phyloP scores from a whole-genome alignment of 2,113 vertebrate genomes.

The Pelvicachromis taeniatus region DNA sequence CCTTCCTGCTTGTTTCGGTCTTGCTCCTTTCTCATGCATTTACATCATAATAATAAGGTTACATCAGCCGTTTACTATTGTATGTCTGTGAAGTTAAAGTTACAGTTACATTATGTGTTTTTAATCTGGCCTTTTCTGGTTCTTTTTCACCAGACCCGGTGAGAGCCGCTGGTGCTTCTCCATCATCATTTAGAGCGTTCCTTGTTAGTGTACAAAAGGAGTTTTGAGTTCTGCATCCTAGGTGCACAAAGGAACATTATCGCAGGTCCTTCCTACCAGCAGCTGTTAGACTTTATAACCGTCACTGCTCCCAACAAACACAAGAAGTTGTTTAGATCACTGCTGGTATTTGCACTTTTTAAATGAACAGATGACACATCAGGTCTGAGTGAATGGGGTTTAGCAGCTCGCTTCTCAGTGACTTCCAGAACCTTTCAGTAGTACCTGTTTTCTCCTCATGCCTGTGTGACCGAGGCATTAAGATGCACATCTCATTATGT shows the following conservation, averaged over 20 bases:
- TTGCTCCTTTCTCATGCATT: background rate
- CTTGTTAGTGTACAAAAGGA: too few species aligned
- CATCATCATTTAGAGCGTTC: too few species aligned
- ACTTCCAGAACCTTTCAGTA: background rate
- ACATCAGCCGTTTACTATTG: background rate
- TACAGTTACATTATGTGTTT: background rate
- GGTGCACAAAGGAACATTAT: too few species aligned
- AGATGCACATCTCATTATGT: background rate
- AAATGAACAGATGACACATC: background rate
- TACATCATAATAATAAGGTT: background rate
- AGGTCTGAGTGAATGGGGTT: background rate
- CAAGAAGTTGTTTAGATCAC: too few species aligned
- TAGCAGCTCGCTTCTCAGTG: background rate
- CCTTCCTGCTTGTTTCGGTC: background rate
- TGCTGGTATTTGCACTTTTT: too few species aligned
- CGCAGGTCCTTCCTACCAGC: too few species aligned
- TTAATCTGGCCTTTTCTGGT: background rate
- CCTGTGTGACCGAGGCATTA: background rate
- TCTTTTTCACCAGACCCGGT: too few species aligned
- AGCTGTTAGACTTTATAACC: too few species aligned
- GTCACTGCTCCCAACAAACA: too few species aligned
- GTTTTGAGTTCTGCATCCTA: too few species aligned
- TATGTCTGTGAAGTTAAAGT: background rate
- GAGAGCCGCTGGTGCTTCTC: too few species aligned
- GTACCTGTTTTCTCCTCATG: background rate